Percentiles rank a stretch among this genome's conserved stretches.
Conservation (phyloP, 2,888 invertebrate species). For the Dicroscelio sp. region DNA sequence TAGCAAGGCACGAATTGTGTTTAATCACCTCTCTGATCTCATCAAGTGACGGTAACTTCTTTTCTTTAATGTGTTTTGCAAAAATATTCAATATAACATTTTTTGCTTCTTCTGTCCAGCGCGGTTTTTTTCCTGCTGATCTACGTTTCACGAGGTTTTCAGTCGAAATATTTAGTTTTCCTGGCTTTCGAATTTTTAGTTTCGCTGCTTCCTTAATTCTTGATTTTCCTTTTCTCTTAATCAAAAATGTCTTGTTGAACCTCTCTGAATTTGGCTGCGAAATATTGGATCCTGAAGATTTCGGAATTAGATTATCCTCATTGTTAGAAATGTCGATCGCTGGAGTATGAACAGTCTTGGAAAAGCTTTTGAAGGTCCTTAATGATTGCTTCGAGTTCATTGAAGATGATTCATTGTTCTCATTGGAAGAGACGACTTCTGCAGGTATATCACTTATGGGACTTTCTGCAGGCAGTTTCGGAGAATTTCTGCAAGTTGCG, state of each 20-base stretch:
- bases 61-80: not conserved
- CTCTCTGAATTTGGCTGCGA: no score
- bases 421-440: no score
- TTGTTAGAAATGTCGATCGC: no score
- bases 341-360: no score
- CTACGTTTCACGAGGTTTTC: not conserved
- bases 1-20: not conserved
- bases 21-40: not conserved
- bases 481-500: not conserved
- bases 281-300: no score
- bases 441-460: not conserved
- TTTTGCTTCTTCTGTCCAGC: slow-evolving; percentile 6
- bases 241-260: no score
- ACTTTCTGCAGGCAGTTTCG: not conserved
- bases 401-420: no score
- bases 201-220: no score
- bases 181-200: not conserved
- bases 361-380: no score
- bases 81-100: not conserved
- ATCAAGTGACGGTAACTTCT: not conserved
- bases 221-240: no score
- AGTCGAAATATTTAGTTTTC: not conserved
- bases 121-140: not conserved
- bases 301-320: no score
- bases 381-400: no score